Percentiles rank a stretch among this genome's conserved stretches.
Evolutionary conservation across 1,140 invertebrate species (phyloP).

Genomic region (Hyphantria cunea): DNA sequence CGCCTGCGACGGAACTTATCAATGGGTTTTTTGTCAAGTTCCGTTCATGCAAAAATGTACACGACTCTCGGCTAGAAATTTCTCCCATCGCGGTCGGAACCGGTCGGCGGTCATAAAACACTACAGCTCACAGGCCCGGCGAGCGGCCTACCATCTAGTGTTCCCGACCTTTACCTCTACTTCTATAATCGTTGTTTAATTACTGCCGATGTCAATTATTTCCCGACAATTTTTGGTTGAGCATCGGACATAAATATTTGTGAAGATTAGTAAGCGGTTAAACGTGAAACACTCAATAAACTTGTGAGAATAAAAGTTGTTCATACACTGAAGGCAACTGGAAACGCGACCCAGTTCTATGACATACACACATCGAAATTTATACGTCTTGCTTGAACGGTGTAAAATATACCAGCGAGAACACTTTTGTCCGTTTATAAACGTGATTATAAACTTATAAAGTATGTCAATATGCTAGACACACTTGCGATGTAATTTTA

Average conservation of each 20-base stretch:
- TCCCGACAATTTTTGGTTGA: slow-evolving; percentile 11
- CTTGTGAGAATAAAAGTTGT: slow-evolving; percentile 22
- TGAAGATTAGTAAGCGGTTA: slow-evolving; percentile 10
- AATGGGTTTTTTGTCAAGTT: slow-evolving; percentile 48
- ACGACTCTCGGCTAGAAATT: slow-evolving; percentile 36
- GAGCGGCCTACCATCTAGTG: slow-evolving; percentile 10
- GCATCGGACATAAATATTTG: slow-evolving; percentile 7
- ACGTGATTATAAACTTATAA: not conserved
- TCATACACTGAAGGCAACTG: slow-evolving; percentile 17
- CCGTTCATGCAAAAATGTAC: slow-evolving; percentile 44
- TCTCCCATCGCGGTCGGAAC: slow-evolving; percentile 37
- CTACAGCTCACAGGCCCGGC: slow-evolving; percentile 4
- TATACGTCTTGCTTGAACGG: slow-evolving; percentile 10
- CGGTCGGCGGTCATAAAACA: slow-evolving; percentile 40
- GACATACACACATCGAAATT: slow-evolving; percentile 25
- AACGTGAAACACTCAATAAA: slow-evolving; percentile 12
- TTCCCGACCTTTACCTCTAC: slow-evolving; percentile 32
- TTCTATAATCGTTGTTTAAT: slow-evolving; percentile 46
- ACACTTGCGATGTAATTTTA: slow-evolving; percentile 8
- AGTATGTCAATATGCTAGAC: not conserved
- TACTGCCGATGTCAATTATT: slow-evolving; percentile 32
- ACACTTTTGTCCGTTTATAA: not conserved
- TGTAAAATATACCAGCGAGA: slow-evolving; percentile 5
- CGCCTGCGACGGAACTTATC: slow-evolving; percentile 65
- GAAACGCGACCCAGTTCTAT: slow-evolving; percentile 28